These are phyloP conservation scores for Netelia fuscicornis DNA, from an alignment of 2,888 invertebrate genomes.

Conservation along the genomic window DNA sequence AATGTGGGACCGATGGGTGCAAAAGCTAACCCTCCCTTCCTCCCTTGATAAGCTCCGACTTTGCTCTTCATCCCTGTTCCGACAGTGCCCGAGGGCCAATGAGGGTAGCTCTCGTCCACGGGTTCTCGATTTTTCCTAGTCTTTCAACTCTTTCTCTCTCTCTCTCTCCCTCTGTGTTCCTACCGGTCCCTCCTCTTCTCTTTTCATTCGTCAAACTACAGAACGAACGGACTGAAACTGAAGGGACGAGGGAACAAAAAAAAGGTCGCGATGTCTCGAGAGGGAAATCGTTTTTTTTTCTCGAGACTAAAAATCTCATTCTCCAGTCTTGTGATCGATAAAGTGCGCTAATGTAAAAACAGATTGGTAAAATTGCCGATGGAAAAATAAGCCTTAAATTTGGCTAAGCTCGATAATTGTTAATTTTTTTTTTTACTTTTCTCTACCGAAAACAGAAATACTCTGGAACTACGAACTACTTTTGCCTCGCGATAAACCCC, in stretches of 20 bases:
- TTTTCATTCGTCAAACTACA: background rate
- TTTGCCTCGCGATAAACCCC: no score
- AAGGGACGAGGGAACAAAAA: background rate
- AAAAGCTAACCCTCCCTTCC: background rate
- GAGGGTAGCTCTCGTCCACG: constrained; percentile 6
- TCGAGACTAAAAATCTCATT: background rate
- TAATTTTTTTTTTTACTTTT: no score
- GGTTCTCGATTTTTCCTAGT: constrained; percentile 1
- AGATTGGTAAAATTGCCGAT: no score
- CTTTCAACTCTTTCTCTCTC: background rate
- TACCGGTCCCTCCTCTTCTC: background rate
- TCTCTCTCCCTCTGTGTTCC: background rate
- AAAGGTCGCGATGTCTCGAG: background rate
- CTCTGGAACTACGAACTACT: no score
- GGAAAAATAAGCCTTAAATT: no score
- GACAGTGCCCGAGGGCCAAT: constrained; percentile 13
- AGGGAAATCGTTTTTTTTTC: background rate
- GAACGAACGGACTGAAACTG: background rate
- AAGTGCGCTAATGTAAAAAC: no score
- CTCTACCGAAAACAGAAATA: no score
- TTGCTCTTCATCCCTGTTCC: constrained; percentile 24
- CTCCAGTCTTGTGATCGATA: no score
- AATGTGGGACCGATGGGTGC: background rate
- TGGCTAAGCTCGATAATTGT: no score
- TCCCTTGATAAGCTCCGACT: constrained; percentile 47